Evolutionary conservation across 2,797 vertebrate species (phyloP), one percentile per base, ranked within the genome.

Genomic region (Sebastes vulpes): DNA sequence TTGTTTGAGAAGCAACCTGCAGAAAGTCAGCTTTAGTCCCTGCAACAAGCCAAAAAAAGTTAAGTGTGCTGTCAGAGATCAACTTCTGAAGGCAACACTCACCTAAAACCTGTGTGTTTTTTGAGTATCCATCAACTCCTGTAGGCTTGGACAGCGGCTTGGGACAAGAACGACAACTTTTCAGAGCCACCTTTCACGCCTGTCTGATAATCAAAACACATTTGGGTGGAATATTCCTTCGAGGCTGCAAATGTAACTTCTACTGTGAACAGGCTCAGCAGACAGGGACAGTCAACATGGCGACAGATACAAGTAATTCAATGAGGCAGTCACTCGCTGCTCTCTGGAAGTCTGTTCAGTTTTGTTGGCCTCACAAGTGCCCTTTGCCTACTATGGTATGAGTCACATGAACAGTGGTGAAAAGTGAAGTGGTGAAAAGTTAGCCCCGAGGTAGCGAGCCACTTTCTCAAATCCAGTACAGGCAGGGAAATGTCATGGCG

Each of bases 371-470:
- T 73, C 11, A 53, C 23, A 26, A 66, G 29, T 77, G 81, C 57
- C 73, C 75, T 82, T 75, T 75, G 56, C 75, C 59, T 71, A 9
- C 54, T 61, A 5, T 65, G 73, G 67, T 64, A 78, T 28, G 66
- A 78, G 73, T 81, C 46, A 56, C 54, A 80, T 61, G 31, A 72
- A 42, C 52, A 54, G 53, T 23, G 18, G 16, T 26, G 26, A 28
- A 28, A 74, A 77, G 25, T 83, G 14, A 20, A 54, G 53, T 23
- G 18, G 18, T 26, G 26, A 28, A 28, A 74, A 77, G 21, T 83
- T 59, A 60, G 75, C 74, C 42, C 79, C 10, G 56, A 61, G 77
- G 81, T 60, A 21, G 31, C 25, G 14, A 18, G 66, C 53, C 48
- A 20, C 60, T 81, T 79, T 75, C 25, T 66, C 11, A 54, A 29